Conservation (phyloP, 2,797 vertebrate genomes). For the Emys orbicularis region DNA sequence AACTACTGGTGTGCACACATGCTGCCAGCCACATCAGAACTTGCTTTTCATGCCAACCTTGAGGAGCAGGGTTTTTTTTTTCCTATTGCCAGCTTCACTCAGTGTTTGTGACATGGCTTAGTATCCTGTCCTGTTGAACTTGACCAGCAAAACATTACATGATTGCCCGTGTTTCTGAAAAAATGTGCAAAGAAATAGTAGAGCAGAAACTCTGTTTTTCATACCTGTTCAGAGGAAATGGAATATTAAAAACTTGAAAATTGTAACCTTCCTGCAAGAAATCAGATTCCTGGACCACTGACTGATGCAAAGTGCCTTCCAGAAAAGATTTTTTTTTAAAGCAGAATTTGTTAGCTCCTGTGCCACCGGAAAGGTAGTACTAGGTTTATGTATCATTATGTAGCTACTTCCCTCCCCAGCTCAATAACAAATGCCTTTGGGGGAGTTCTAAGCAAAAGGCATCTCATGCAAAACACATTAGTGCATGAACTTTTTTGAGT, state of each 20-base stretch:
- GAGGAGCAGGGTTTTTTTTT: background rate
- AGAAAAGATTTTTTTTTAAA: background rate
- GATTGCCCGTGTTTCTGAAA: background rate
- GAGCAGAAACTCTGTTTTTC: background rate
- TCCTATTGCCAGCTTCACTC: background rate
- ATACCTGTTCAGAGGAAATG: accelerated
- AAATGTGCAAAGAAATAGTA: accelerated
- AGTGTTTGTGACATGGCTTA: background rate
- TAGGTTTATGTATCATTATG: background rate
- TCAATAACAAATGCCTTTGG: background rate
- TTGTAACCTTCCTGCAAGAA: background rate
- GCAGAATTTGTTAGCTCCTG: background rate
- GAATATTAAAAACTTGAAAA: background rate
- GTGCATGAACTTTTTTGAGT: conserved; percentile 16
- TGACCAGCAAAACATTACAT: background rate
- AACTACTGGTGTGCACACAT: background rate
- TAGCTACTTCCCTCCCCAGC: conserved; percentile 1
- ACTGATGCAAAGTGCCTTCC: background rate
- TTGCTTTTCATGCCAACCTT: background rate
- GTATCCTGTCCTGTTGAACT: background rate
- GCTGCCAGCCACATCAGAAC: too few relatives aligned
- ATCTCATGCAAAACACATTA: conserved; percentile 7
- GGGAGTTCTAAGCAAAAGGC: conserved; percentile 8
- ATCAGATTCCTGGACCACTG: background rate
- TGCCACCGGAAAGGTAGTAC: background rate